Percentiles rank a stretch among this genome's conserved stretches.
Evolutionary conservation across 35 echinoderm and acorn worm genomes (phyloP).

Genomic region (Diadema setosum): DNA sequence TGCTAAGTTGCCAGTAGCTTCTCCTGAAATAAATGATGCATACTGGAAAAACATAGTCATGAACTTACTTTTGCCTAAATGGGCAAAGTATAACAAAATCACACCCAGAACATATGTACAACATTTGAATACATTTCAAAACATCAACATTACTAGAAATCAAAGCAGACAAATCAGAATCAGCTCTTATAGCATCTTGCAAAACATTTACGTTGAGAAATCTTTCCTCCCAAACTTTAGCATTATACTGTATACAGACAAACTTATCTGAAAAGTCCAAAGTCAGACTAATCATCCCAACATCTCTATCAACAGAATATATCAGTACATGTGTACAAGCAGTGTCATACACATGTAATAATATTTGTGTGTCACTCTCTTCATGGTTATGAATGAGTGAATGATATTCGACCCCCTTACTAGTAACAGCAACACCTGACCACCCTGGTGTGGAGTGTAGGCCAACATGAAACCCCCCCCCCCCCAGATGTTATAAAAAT

Average conservation of each 20-base stretch:
- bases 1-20: not conserved
- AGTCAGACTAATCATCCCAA: not conserved
- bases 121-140: conserved; percentile 34
- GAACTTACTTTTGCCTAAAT: conserved; percentile 30
- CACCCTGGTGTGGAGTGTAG: not conserved
- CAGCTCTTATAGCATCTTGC: not conserved
- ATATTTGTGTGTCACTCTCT: conserved; percentile 34
- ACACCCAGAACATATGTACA: conserved; percentile 27
- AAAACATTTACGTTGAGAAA: not conserved
- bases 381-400: conserved; percentile 10
- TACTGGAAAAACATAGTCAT: conserved; percentile 41
- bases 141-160: not conserved
- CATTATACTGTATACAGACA: conserved; percentile 28
- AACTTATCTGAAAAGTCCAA: not conserved
- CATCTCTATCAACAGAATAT: conserved; percentile 4
- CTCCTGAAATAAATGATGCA: conserved; percentile 14
- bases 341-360: conserved; percentile 27
- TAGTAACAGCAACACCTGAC: not conserved
- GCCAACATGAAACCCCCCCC: conserved; percentile 17
- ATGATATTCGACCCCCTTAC: conserved; percentile 3
- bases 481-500: conserved; percentile 28
- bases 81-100: conserved; percentile 55
- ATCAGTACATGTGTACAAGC: conserved; percentile 4
- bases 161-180: conserved; percentile 8
- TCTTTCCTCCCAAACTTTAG: not conserved